Conservation (phyloP, 2,888 invertebrate genomes). For the Trichopoda pennipes region DNA sequence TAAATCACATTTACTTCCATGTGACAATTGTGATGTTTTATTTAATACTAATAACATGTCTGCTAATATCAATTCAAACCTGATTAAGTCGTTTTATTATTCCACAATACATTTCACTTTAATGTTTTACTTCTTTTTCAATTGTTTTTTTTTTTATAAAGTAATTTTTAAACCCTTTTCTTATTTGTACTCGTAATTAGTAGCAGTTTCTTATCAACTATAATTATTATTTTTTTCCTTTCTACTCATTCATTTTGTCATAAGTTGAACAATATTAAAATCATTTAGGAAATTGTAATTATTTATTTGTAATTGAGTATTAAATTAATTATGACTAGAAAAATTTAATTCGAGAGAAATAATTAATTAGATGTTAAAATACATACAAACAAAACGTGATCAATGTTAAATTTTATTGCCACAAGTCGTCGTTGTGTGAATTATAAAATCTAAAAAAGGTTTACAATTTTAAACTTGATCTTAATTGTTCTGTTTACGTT, state of each 20-base stretch:
- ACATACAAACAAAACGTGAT: slow-evolving; percentile 18
- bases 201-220: slow-evolving; percentile 21
- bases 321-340: not conserved
- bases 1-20: slow-evolving; percentile 45
- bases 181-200: not conserved
- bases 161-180: slow-evolving; percentile 5
- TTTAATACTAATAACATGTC: slow-evolving; percentile 4
- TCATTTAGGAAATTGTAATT: slow-evolving; percentile 25
- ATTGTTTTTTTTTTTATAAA: not conserved
- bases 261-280: slow-evolving; percentile 20
- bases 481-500: no score
- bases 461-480: not conserved
- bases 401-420: not conserved
- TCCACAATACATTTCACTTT: slow-evolving; percentile 13
- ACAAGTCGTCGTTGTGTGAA: not conserved
- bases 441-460: not conserved
- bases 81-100: slow-evolving; percentile 35
- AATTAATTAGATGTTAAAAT: not conserved
- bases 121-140: not conserved
- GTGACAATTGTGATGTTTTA: slow-evolving; percentile 38
- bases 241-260: not conserved
- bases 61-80: slow-evolving; percentile 31
- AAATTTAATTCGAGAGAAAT: not conserved
- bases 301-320: not conserved
- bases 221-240: not conserved